Evolutionary conservation across 2,888 invertebrate species (phyloP).

Genomic region (Hecatera dysodea): DNA sequence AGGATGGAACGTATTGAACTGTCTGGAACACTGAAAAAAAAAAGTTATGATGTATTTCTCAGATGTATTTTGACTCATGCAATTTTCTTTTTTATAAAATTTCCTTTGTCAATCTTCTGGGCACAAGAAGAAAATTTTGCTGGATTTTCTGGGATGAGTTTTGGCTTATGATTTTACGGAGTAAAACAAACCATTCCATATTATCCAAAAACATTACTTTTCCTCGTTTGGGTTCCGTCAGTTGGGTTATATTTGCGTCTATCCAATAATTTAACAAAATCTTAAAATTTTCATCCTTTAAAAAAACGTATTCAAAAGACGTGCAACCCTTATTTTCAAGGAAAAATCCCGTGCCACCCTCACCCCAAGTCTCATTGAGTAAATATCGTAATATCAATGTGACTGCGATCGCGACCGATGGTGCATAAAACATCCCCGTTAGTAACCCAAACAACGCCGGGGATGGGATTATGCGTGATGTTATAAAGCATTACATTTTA

Average conservation of each 20-base stretch:
- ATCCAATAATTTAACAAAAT: background rate
- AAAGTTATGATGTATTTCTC: too few species aligned
- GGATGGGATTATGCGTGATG: constrained; percentile 66
- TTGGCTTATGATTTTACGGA: background rate
- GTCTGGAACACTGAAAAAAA: constrained; percentile 13
- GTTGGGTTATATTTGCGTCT: background rate
- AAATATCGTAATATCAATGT: constrained; percentile 81
- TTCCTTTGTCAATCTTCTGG: too few species aligned
- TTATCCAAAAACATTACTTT: too few species aligned
- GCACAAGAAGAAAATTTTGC: background rate
- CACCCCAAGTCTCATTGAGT: constrained; percentile 74
- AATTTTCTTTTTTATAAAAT: background rate
- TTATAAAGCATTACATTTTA: background rate
- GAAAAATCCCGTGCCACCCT: constrained; percentile 51
- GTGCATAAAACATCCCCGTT: constrained; percentile 83
- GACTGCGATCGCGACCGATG: constrained; percentile 77
- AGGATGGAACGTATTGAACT: constrained; percentile 22
- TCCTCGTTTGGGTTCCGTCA: too few species aligned
- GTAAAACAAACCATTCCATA: background rate
- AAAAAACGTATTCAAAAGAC: constrained; percentile 34
- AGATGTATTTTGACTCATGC: background rate
- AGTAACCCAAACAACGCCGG: constrained; percentile 71
- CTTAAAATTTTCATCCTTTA: background rate
- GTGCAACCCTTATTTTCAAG: constrained; percentile 49
- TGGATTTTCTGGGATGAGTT: background rate